phyloP scores from a whole-genome alignment of 2,113 vertebrate species.

The Aptenodytes forsteri region DNA sequence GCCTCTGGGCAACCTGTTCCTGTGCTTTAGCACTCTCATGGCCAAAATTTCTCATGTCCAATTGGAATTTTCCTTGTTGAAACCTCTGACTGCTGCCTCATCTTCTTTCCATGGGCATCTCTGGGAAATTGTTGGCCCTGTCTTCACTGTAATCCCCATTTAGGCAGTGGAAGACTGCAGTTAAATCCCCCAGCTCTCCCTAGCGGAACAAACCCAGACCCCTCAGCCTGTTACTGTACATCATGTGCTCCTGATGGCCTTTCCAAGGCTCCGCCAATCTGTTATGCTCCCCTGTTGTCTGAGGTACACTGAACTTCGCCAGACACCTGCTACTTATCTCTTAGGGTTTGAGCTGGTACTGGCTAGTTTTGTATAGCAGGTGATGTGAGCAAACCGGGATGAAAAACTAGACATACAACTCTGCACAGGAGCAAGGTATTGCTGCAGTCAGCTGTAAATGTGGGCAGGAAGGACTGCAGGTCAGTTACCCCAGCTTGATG shows the following conservation, averaged over 20 bases:
- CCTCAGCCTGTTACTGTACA: not conserved
- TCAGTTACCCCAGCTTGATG: not conserved
- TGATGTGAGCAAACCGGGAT: not conserved
- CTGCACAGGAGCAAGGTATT: not conserved
- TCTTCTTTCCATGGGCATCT: not conserved
- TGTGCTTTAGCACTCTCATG: not conserved
- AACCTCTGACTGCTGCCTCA: not conserved
- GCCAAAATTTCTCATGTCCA: not conserved
- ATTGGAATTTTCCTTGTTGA: not conserved
- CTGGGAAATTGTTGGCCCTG: not conserved
- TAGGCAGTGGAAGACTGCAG: not conserved
- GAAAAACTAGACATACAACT: not conserved
- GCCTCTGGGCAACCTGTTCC: not conserved
- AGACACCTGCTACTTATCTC: not conserved
- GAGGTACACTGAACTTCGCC: not conserved
- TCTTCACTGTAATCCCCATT: not conserved
- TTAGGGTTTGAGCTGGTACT: not conserved
- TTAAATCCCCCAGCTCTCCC: not conserved
- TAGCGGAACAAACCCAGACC: not conserved
- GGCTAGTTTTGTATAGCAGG: rapidly evolving
- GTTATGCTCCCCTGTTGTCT: not conserved
- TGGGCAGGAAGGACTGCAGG: not conserved
- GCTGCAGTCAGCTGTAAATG: not conserved
- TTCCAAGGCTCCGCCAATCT: not conserved
- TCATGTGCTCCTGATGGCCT: not conserved